These are phyloP conservation scores for Anthoptus insignis DNA, from an alignment of 2,888 invertebrate species.

Conservation along the genomic window DNA sequence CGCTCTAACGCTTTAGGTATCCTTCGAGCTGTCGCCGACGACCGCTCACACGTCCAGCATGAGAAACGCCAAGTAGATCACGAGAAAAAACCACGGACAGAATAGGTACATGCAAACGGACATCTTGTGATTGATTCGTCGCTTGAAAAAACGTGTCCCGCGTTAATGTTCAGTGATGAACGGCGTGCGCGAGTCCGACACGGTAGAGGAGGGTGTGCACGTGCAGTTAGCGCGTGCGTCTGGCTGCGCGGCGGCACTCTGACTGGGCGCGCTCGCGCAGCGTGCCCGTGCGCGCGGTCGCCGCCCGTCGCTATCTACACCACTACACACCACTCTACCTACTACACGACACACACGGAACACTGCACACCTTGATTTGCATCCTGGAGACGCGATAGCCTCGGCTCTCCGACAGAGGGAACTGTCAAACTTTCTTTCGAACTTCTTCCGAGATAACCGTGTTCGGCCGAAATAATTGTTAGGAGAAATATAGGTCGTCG, in stretches of 20 bases:
- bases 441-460: conserved; percentile 36
- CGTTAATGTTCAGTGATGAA: conserved; percentile 72
- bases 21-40: conserved; percentile 55
- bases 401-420: conserved; percentile 46
- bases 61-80: conserved; percentile 89
- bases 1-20: conserved; percentile 44
- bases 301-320: conserved; percentile 79
- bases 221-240: conserved; percentile 83
- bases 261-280: conserved; percentile 85
- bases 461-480: not conserved
- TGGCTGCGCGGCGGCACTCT: conserved; percentile 85
- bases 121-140: conserved; percentile 68
- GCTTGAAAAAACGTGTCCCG: conserved; percentile 55
- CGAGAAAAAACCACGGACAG: conserved; percentile 90
- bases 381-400: conserved; percentile 60
- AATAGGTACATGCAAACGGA: conserved; percentile 89
- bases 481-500: not conserved
- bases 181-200: conserved; percentile 50
- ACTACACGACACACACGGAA: conserved; percentile 53
- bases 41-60: conserved; percentile 87
- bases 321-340: conserved; percentile 46
- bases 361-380: conserved; percentile 78
- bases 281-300: conserved; percentile 59
- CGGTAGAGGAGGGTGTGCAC: conserved; percentile 50
- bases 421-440: conserved; percentile 47